A percentile compares a stretch with the other conserved stretches of the same genome.
These are phyloP conservation scores for Rhinolophus ferrumequinum DNA, from an alignment of 2,113 vertebrate species.

Conservation along the genomic window DNA sequence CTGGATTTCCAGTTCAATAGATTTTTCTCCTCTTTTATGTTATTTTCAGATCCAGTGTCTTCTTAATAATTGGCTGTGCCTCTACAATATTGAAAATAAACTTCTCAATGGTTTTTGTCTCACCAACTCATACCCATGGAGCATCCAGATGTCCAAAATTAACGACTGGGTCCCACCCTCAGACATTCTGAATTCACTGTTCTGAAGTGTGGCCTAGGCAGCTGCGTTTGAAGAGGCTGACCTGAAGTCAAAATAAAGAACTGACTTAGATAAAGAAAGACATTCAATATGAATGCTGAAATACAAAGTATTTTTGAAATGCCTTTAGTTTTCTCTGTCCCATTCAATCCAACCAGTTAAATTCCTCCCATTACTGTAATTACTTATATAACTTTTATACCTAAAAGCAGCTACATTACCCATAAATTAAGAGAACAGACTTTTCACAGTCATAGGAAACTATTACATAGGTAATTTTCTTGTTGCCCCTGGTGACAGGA, in stretches of 20 bases:
- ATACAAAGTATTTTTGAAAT: conserved; percentile 23
- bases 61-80: background rate
- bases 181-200: background rate
- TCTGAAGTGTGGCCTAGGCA: background rate
- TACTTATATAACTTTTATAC: background rate
- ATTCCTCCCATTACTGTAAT: background rate
- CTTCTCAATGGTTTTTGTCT: background rate
- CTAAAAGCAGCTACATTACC: conserved; percentile 35
- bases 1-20: background rate
- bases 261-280: background rate
- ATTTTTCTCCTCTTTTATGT: background rate
- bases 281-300: background rate
- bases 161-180: background rate
- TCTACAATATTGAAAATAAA: background rate
- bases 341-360: background rate
- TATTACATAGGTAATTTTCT: background rate
- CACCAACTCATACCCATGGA: background rate
- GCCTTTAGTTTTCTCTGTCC: background rate
- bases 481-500: background rate
- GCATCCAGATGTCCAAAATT: too few species aligned
- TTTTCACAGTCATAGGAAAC: conserved; percentile 21
- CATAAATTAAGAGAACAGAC: background rate
- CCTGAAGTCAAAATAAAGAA: background rate
- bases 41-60: background rate
- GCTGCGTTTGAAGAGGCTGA: background rate